A percentile compares a stretch with the other conserved stretches of the same genome.
Conservation (phyloP, 2,113 vertebrate genomes). For the Heloderma charlesbogerti region DNA sequence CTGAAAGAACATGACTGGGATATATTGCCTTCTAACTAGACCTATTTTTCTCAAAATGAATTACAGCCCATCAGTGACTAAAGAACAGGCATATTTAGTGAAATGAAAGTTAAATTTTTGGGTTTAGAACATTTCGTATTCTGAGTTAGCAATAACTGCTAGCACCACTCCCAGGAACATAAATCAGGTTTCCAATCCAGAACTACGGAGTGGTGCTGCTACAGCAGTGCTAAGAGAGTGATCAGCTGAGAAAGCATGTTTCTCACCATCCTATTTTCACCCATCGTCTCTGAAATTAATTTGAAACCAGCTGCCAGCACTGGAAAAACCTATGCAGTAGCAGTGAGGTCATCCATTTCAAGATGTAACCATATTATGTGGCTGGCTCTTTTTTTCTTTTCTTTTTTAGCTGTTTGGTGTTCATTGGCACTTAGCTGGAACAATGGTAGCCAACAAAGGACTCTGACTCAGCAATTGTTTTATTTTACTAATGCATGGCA, state of each 20-base stretch:
- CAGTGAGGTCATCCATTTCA: neutral
- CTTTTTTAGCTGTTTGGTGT: neutral
- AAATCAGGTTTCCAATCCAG: too few relatives aligned
- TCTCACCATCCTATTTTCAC: neutral
- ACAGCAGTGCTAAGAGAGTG: neutral
- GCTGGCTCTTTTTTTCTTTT: neutral
- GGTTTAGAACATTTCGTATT: neutral
- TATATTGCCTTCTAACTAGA: neutral
- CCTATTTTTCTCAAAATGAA: neutral
- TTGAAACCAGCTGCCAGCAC: neutral
- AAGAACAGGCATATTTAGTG: neutral
- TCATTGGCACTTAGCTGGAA: constrained; percentile 19
- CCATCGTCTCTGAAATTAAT: neutral
- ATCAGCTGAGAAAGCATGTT: neutral
- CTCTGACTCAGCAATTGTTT: constrained; percentile 53
- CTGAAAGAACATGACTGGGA: neutral
- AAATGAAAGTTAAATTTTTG: neutral
- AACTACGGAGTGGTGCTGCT: neutral
- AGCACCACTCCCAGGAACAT: neutral
- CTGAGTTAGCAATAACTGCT: neutral
- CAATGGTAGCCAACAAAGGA: rapidly evolving
- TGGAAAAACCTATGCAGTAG: neutral
- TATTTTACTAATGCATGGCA: constrained; percentile 52
- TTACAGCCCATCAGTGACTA: neutral
- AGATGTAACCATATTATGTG: constrained; percentile 1